phyloP scores from a whole-genome alignment of 2,888 invertebrate species.

The Merodon equestris region DNA sequence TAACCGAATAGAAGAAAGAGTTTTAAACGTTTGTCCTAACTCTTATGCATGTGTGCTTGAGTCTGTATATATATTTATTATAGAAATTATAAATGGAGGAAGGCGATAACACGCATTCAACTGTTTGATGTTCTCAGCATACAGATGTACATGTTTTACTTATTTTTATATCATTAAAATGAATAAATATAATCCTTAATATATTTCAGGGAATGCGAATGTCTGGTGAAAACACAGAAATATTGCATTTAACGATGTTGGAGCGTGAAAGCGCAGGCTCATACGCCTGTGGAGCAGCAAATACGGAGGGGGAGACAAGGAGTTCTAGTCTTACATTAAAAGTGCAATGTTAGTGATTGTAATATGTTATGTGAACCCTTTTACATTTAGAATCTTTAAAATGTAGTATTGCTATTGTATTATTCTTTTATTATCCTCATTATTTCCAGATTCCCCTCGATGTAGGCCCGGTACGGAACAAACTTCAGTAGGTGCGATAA shows the following conservation, averaged over 20 bases:
- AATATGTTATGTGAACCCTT: neutral
- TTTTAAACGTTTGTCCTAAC: too few species aligned
- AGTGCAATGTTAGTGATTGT: conserved; percentile 87
- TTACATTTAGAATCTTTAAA: neutral
- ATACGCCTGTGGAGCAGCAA: conserved; percentile 90
- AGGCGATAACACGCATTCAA: too few species aligned
- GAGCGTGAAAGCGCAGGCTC: conserved; percentile 86
- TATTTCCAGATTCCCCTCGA: conserved; percentile 85
- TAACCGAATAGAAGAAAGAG: too few species aligned
- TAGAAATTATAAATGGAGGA: too few species aligned
- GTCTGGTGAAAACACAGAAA: conserved; percentile 79
- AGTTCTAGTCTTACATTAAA: conserved; percentile 86
- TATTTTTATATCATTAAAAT: conserved; percentile 1
- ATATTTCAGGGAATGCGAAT: conserved; percentile 78
- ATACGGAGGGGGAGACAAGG: conserved; percentile 88
- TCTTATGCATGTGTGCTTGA: too few species aligned
- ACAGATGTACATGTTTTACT: conserved; percentile 3
- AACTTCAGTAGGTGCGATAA: conserved; percentile 86
- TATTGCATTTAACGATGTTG: conserved; percentile 84
- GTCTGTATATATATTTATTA: too few species aligned
- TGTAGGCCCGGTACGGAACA: conserved; percentile 86
- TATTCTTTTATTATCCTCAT: neutral
- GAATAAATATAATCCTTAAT: conserved; percentile 3
- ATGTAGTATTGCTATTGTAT: conserved; percentile 2
- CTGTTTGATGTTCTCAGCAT: too few species aligned